Evolutionary conservation across 2,888 invertebrate species (phyloP), one percentile per base, ranked within the genome.

Genomic region (Deilephila elpenor): DNA sequence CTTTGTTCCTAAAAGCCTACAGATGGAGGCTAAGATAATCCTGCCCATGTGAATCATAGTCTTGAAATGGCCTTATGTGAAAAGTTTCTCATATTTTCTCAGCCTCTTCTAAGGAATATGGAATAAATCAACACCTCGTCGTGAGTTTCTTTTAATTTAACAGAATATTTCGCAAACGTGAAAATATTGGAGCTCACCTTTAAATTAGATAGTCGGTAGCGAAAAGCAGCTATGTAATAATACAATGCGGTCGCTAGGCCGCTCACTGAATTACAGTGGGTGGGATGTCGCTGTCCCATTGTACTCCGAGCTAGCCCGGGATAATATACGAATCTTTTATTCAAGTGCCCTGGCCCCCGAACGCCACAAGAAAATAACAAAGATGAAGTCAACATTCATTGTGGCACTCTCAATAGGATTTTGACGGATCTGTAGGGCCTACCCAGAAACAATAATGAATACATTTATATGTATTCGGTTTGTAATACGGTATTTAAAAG

Each of bases 271-370:
- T 90, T 90, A 90, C 88, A 88, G 87, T 86, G 87, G 88, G 86
- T 91, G 89, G 89, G 91, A 91, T 89, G 91, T 89, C 90, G 89
- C 83, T 83, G 84, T 84, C 84, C 90, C 76, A 93, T 93, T 94
- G 93, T 94, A 81, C 83, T 85, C 84, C 76, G 82, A 82, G 83
- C 83, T 84, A 85, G 89, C 82, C 83, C 80, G 87, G 90, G 88
- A 92, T 92, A 91, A 93, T 92, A 91, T 89, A 89, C 89, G 89
- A 91, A 93, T 93, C 92, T 93, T 93, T 94, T 94, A 93, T 94
- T 93, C 93, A 93, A 92, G 91, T 92, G 90, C 90, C 84, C 86
- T 87, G 89, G 89, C 84, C 91, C 87, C 88, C 86, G 84, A 90
- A 90, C 87, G 86, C 87, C 86, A 84, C 88, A 91, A 92, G 90